Conservation (phyloP, 2,113 vertebrate species). For the Corythoichthys haematopterus region DNA sequence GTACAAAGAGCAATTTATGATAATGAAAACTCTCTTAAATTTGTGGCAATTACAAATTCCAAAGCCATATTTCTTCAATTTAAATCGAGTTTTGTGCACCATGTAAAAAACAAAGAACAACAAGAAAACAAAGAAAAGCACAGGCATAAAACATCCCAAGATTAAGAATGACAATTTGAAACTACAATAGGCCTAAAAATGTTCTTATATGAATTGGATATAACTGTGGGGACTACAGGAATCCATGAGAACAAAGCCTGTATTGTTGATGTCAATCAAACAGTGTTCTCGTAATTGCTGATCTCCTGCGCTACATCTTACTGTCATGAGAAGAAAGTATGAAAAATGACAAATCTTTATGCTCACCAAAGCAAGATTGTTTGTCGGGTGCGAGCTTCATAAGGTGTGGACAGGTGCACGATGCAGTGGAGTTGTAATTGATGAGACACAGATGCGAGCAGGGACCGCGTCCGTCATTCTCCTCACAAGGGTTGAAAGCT, state of each 20-base stretch:
- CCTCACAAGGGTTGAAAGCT: constrained; percentile 91
- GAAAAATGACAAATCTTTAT: constrained; percentile 11
- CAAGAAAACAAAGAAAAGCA: background rate
- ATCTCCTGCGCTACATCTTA: background rate
- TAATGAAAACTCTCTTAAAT: too few relatives aligned
- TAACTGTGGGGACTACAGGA: too few relatives aligned
- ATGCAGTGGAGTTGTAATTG: constrained; percentile 84
- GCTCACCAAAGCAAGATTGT: constrained; percentile 89
- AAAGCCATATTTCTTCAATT: too few relatives aligned
- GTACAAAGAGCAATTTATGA: too few relatives aligned
- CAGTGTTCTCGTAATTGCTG: background rate
- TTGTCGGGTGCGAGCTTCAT: constrained; percentile 90
- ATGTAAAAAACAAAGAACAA: background rate
- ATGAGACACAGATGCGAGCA: constrained; percentile 98
- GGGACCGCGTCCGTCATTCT: constrained; percentile 83
- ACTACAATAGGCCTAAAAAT: background rate
- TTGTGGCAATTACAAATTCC: too few relatives aligned
- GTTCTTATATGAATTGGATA: background rate
- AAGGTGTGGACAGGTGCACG: constrained; percentile 91
- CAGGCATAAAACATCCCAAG: background rate
- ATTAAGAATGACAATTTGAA: background rate
- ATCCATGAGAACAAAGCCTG: background rate
- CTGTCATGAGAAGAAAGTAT: background rate
- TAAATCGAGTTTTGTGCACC: too few relatives aligned
- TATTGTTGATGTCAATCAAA: constrained; percentile 13